A percentile compares a stretch with the other conserved stretches of the same genome.
Conservation (phyloP, 2,888 invertebrate genomes). For the Nemotelus pantherinus region DNA sequence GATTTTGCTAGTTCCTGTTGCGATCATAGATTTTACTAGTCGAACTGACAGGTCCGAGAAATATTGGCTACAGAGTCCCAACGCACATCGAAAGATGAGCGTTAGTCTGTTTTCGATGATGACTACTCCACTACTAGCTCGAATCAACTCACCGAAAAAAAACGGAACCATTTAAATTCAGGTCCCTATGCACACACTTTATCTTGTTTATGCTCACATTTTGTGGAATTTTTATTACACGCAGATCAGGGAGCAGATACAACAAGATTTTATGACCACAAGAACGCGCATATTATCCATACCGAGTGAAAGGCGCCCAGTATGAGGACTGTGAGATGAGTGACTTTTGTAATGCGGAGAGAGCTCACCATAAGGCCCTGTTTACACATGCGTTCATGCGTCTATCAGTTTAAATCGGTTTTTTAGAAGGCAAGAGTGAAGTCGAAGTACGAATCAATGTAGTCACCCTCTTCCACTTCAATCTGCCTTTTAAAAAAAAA, state of each 20-base stretch:
- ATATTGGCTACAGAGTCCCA: neutral
- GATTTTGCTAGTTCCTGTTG: neutral
- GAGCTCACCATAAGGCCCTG: too few species aligned
- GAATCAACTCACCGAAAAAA: neutral
- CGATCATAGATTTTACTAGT: neutral
- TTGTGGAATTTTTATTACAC: slow-evolving; percentile 46
- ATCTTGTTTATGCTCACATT: slow-evolving; percentile 49
- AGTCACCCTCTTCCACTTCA: too few species aligned
- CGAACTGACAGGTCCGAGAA: slow-evolving; percentile 3
- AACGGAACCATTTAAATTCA: neutral
- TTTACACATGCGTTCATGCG: too few species aligned
- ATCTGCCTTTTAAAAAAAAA: too few species aligned
- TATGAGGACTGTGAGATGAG: slow-evolving; percentile 1
- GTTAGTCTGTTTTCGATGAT: neutral
- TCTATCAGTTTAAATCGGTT: too few species aligned
- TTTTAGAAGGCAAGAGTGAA: too few species aligned
- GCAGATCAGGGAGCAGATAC: slow-evolving; percentile 44
- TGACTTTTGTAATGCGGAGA: too few species aligned
- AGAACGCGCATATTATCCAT: slow-evolving; percentile 42
- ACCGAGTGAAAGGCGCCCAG: neutral
- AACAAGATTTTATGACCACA: slow-evolving; percentile 41
- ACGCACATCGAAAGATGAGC: too few species aligned
- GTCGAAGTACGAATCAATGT: too few species aligned
- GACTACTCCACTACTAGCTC: neutral
- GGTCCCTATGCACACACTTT: slow-evolving; percentile 33